Base-by-base conservation (phyloP, 2,113 vertebrate species). In the Cheirogaleus medius region DNA sequence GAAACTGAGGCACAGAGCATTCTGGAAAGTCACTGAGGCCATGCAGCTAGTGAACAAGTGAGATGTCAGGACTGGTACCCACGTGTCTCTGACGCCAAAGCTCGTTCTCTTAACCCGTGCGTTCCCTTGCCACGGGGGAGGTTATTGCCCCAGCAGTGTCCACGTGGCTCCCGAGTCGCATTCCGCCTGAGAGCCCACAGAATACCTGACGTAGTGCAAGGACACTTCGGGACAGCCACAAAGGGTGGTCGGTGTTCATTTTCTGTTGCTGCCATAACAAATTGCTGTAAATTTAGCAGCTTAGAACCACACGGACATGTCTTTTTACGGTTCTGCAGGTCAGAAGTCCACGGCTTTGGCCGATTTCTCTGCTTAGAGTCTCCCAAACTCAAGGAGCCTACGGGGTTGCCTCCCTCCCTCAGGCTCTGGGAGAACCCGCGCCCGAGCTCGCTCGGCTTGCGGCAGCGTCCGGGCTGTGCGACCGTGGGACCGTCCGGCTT, bases 111-210 rank as follows among this genome's bases (percentile, higher is more conserved):
- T 21, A 2, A 4, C 56, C 69, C 13, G 37, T 5, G 0, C 0
- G 34, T 54, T 13, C 0, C n/a, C 1, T 11, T 18, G 63, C 49
- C 74, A 34, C 6, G 0, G 52, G 3, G n/a, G 8, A 20, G 0
- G 0, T 0, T 32, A 3, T 0, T 7, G 1, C 9, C 8, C 34
- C 0, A 4, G 44, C 14, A 3, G 1, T 5, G 2, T 37, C 37
- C 5, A 2, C 0, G 1, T 3, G 18, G 39, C 63, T 12, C 32
- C 63, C 29, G 17, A 73, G 52, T 66, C 66, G 6, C 42, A 0
- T 10, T 21, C 8, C 3, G 25, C 14, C 54, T 17, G 21, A 18
- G 52, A 81, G 21, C 25, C 25, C 39, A 10, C 4, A 0, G 44
- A 13, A 6, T 3, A n/a, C 52, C 1, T 6, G 44, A 3, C 20